Conservation (phyloP, 2,797 vertebrate genomes). For the Simalia tracyae region DNA sequence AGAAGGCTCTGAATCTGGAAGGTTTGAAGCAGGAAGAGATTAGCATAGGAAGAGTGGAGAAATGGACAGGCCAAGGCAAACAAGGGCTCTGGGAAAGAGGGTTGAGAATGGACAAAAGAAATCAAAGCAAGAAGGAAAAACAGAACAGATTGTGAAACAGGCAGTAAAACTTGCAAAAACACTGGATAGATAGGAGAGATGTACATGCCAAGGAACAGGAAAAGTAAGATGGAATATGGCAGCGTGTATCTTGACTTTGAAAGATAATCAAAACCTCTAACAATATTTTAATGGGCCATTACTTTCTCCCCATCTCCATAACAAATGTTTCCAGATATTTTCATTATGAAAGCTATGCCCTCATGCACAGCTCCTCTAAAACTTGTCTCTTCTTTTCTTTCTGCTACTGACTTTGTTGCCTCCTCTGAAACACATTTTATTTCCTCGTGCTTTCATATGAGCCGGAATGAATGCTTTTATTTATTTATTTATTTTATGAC, state of each 20-base stretch:
- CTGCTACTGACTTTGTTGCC: constrained; percentile 52
- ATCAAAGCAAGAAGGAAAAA: background rate
- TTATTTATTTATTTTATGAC: constrained; percentile 55
- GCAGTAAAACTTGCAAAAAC: background rate
- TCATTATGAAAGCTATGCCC: constrained; percentile 9
- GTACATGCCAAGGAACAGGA: background rate
- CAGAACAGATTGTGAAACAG: background rate
- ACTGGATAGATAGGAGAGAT: background rate
- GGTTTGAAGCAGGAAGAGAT: background rate
- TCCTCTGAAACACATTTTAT: constrained; percentile 56
- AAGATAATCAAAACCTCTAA: background rate
- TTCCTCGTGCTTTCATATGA: constrained; percentile 59
- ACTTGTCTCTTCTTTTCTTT: constrained; percentile 37
- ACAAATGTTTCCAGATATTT: background rate
- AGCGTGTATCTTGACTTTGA: background rate
- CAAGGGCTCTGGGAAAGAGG: background rate
- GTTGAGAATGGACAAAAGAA: background rate
- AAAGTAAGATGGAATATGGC: background rate
- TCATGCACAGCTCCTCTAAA: constrained; percentile 44
- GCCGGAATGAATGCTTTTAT: constrained; percentile 62
- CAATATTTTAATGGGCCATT: background rate
- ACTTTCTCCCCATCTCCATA: background rate
- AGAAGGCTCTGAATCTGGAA: background rate
- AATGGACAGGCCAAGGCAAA: background rate
- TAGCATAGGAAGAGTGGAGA: background rate